Evolutionary conservation across 2,113 vertebrate species (phyloP).

Genomic region (Probosciger aterrimus): DNA sequence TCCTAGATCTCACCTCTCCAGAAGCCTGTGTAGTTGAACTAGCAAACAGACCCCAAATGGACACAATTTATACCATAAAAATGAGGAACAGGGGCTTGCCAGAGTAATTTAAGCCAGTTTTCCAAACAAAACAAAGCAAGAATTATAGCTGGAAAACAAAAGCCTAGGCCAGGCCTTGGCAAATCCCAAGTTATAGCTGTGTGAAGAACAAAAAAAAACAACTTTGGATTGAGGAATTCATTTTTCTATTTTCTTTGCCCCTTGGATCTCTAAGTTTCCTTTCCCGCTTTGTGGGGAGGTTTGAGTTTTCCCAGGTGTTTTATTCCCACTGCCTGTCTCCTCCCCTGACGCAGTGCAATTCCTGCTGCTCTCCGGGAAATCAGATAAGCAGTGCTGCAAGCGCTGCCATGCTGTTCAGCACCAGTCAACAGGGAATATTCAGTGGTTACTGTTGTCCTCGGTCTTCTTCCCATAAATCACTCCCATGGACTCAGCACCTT

Average conservation of each 20-base stretch:
- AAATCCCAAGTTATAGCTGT: neutral
- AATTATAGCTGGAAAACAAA: neutral
- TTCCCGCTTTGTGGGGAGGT: neutral
- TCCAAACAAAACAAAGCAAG: neutral
- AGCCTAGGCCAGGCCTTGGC: neutral
- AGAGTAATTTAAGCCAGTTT: neutral
- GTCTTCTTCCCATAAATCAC: neutral
- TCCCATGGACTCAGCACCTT: neutral
- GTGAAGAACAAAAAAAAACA: rapidly evolving
- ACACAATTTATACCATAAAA: neutral
- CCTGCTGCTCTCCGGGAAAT: slow-evolving; percentile 40
- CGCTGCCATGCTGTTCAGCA: neutral
- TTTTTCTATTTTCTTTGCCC: neutral
- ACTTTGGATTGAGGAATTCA: neutral
- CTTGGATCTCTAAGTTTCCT: neutral
- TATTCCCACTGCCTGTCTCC: neutral
- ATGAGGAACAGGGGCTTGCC: neutral
- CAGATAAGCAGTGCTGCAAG: neutral
- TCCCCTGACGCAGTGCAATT: neutral
- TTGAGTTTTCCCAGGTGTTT: neutral
- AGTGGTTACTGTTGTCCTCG: neutral
- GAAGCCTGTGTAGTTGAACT: neutral
- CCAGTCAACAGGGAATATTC: neutral
- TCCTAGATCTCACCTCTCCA: neutral
- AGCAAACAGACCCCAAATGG: neutral